A percentile compares a stretch with the other conserved stretches of the same genome.
Evolutionary conservation across 2,113 vertebrate species (phyloP).

Genomic region (Bubalus kerabau): DNA sequence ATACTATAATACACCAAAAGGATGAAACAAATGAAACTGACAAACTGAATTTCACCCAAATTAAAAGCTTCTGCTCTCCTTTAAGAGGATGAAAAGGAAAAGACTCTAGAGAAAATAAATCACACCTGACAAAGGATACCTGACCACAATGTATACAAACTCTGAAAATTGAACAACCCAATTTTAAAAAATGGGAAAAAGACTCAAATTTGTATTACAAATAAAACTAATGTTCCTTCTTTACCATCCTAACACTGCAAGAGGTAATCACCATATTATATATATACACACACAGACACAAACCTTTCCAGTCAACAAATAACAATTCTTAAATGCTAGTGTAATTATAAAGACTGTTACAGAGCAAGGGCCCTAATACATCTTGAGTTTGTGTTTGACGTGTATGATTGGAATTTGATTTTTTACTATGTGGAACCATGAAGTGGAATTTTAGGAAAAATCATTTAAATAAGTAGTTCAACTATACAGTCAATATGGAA

Average conservation of each 20-base stretch:
- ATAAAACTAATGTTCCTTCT: neutral
- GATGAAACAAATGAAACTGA: neutral
- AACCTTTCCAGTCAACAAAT: neutral
- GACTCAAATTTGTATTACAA: neutral
- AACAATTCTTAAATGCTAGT: neutral
- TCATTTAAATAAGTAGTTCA: neutral
- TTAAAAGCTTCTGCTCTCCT: neutral
- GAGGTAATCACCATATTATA: neutral
- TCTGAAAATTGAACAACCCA: neutral
- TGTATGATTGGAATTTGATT: neutral
- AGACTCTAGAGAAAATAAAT: neutral
- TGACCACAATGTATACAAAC: neutral
- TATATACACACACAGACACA: neutral
- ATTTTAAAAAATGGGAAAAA: neutral
- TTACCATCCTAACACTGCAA: neutral
- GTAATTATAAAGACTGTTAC: neutral
- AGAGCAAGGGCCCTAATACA: neutral
- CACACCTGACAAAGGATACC: neutral
- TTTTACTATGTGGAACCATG: neutral
- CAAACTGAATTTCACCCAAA: neutral
- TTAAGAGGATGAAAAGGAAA: neutral
- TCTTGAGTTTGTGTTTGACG: neutral
- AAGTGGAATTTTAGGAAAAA: neutral
- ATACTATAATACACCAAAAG: neutral
- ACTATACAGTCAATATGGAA: neutral